Percentiles rank a stretch among this genome's conserved stretches.
These are phyloP conservation scores for Patiria miniata DNA, from an alignment of 35 echinoderm and acorn worm species.

Conservation along the genomic window DNA sequence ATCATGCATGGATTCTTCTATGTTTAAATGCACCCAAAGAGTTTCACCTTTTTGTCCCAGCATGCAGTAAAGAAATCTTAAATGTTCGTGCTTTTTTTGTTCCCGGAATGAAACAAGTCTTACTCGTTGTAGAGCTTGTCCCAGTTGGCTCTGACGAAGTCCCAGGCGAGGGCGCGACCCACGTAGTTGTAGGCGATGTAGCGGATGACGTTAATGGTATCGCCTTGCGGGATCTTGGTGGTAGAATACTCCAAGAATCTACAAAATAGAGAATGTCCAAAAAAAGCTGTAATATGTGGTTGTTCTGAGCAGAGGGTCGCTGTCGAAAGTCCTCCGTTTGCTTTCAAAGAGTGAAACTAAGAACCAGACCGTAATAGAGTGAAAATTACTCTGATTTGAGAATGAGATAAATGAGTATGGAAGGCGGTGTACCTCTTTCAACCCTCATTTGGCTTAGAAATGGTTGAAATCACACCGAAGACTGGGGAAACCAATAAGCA, in stretches of 20 bases:
- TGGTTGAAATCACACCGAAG: too few species aligned
- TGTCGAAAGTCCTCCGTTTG: background rate
- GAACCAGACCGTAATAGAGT: too few species aligned
- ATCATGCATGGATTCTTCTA: too few species aligned
- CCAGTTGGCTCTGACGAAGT: slow-evolving; percentile 85
- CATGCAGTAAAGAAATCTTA: too few species aligned
- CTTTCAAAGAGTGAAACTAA: slow-evolving; percentile 1
- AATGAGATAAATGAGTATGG: too few species aligned
- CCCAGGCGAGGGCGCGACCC: slow-evolving; percentile 90
- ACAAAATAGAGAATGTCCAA: background rate
- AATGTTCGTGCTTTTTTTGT: too few species aligned
- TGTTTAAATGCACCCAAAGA: background rate
- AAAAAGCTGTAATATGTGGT: background rate
- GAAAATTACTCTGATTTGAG: too few species aligned
- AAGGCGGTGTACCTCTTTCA: too few species aligned
- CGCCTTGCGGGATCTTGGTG: slow-evolving; percentile 73
- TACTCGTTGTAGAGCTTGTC: slow-evolving; percentile 76
- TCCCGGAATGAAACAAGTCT: slow-evolving; percentile 9
- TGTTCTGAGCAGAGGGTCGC: background rate
- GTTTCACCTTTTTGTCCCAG: background rate
- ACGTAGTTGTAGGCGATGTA: slow-evolving; percentile 89
- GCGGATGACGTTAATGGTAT: slow-evolving; percentile 76
- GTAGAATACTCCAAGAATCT: slow-evolving; percentile 79
- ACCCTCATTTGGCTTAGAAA: too few species aligned
- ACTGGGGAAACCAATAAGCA: too few species aligned